Evolutionary conservation across 2,797 vertebrate genomes (phyloP), one percentile per base, ranked within the genome.

Genomic region (Streptopelia turtur): DNA sequence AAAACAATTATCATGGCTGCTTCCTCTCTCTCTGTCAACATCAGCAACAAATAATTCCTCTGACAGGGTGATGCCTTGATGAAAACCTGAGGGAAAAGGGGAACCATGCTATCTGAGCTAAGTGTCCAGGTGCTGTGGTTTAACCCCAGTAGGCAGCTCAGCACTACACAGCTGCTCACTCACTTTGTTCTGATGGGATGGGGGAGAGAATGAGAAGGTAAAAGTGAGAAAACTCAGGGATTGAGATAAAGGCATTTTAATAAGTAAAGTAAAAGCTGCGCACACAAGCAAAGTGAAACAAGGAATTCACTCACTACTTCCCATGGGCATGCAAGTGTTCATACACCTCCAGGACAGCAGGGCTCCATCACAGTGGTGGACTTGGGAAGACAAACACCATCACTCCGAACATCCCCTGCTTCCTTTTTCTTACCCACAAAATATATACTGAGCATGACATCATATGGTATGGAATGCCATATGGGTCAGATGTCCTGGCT

Each of bases 111-210:
- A 11, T 16, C 12, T 8, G 17, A 81, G 33, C 12, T 27, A 31
- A 17, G 35, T 56, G 55, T 43, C 35, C 20, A n/a, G 13, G 47
- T 45, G 15, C 28, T 7, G 2, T 27, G 21, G 12, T 33, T 71
- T 63, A 71, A 63, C 22, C 8, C 52, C 27, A 49, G 41, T 12
- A 5, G 2, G 18, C 41, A 66, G 7, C 9, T 45, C 27, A 45
- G 28, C 47, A 30, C 11, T 14, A 45, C 24, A 7, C 49, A 59
- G 33, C 20, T 6, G 3, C 20, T n/a, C 11, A 2, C 20, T 64
- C 33, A 20, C 33, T 41, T 21, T 5, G 37, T 20, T 10, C 5
- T 2, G 1, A 5, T 31, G 9, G 10, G 22, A n/a, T n/a, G 20
- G 30, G 14, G 25, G 7, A 69, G 22, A 25, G 21, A 59, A 65